A percentile compares a stretch with the other conserved stretches of the same genome.
These are phyloP conservation scores for Pilophorus perplexus DNA, from an alignment of 2,888 invertebrate genomes.

Conservation along the genomic window DNA sequence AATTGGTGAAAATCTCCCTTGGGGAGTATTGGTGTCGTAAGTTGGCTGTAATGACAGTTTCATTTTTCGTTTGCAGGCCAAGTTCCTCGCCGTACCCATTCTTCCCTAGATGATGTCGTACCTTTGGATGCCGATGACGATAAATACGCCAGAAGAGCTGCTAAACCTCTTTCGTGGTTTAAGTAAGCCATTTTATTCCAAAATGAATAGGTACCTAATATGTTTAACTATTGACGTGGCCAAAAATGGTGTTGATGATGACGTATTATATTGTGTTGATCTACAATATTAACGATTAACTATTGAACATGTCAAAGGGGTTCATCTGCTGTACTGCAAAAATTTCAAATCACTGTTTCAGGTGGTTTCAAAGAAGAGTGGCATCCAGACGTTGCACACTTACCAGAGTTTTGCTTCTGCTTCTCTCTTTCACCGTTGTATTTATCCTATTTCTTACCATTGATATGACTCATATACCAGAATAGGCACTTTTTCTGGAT, in stretches of 20 bases:
- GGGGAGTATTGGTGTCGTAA: too few relatives aligned
- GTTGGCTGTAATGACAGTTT: too few relatives aligned
- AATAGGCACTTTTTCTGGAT: too few relatives aligned
- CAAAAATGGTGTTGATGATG: too few relatives aligned
- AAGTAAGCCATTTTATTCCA: slow-evolving; percentile 4
- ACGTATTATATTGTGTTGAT: too few relatives aligned
- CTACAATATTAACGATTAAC: too few relatives aligned
- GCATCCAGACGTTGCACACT: slow-evolving; percentile 4
- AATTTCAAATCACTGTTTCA: too few relatives aligned
- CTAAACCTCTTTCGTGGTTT: background rate
- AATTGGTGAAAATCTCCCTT: too few relatives aligned
- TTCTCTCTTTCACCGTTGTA: background rate
- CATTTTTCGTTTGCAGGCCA: background rate
- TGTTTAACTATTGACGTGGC: too few relatives aligned
- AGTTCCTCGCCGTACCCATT: background rate
- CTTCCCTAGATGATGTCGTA: background rate
- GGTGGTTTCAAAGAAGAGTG: slow-evolving; percentile 14
- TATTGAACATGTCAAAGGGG: too few relatives aligned
- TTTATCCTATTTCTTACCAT: slow-evolving; percentile 4
- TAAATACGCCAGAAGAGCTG: slow-evolving; percentile 8
- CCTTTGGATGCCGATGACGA: slow-evolving; percentile 10
- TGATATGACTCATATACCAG: slow-evolving; percentile 20
- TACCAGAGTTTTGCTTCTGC: background rate
- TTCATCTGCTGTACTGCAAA: too few relatives aligned
- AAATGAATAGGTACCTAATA: too few relatives aligned